Percentiles rank a stretch among this genome's conserved stretches.
phyloP scores from a whole-genome alignment of 2,797 vertebrate species.

The Acanthurus tractus region DNA sequence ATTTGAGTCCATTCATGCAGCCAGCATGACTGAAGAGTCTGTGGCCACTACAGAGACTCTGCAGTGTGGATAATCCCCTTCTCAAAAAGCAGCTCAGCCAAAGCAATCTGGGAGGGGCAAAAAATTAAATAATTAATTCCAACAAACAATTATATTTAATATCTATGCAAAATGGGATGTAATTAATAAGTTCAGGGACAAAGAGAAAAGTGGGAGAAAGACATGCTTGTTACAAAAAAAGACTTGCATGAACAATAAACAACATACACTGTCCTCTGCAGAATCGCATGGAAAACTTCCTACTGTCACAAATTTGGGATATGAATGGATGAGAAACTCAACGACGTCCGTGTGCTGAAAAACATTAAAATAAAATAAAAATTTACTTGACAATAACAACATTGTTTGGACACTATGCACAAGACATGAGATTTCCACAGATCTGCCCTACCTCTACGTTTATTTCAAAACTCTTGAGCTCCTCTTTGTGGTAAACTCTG shows the following conservation, averaged over 20 bases:
- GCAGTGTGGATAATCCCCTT: constrained; percentile 91
- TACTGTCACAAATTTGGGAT: constrained; percentile 90
- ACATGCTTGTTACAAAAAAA: background rate
- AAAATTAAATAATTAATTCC: constrained; percentile 2
- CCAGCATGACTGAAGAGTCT: constrained; percentile 40
- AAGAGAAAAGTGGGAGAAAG: background rate
- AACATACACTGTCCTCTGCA: constrained; percentile 86
- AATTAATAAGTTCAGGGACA: background rate
- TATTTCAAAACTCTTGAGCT: constrained; percentile 89
- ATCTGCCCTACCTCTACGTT: constrained; percentile 85
- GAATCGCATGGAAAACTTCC: constrained; percentile 88
- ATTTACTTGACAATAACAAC: background rate
- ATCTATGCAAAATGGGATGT: background rate
- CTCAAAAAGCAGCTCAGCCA: constrained; percentile 92
- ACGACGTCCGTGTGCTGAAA: constrained; percentile 89
- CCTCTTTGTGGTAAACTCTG: constrained; percentile 95
- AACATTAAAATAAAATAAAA: background rate
- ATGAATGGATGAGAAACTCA: constrained; percentile 93
- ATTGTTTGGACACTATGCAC: background rate
- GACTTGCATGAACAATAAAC: background rate
- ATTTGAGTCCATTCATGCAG: constrained; percentile 41
- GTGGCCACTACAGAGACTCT: constrained; percentile 76
- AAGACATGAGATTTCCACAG: background rate
- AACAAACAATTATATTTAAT: background rate
- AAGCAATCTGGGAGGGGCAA: constrained; percentile 78